Evolutionary conservation across 2,888 invertebrate species (phyloP), one percentile per base, ranked within the genome.

Genomic region (Tricholauxania praeusta): DNA sequence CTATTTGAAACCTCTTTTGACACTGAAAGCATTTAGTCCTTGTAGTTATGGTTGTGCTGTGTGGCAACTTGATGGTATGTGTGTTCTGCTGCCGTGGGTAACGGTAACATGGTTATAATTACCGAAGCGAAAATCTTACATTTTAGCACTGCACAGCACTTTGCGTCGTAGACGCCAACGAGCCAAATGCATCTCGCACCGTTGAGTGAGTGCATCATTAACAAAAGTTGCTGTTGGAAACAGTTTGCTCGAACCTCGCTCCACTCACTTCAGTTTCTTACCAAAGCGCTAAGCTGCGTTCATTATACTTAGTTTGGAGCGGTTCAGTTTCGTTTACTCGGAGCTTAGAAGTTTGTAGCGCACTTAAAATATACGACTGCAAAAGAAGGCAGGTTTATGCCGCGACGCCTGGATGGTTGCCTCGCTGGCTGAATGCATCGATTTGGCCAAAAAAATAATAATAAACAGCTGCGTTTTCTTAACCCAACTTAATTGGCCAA

Each of bases 121-220:
- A 62, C 60, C 32, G 60, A 62, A 62, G 60, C 60, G 47, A 62
- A 62, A 32, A 62, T 47, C 60, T 62, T n/a, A 15, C 39, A 39
- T 39, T 39, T 39, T 39, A 39, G 39, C 39, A 39, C 39, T 10
- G 39, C n/a, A 32, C 60, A 32, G 12, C 60, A 62, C 39, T 39
- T 10, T 1, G 60, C 32, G 47, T 15, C 47, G 47, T 17, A 12
- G 22, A 12, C 60, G 32, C 60, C n/a, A 17, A 15, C 17, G 47
- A 62, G n/a, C 39, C n/a, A 28, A 62, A 39, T 57, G 57, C 57
- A 57, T n/a, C 57, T 17, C 14, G 47, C 47, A 63, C 10, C 17
- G 63, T 39, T 39, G 39, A 19, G 39, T 63, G 63, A 63, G 63
- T 63, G 47, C 51, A 49, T 51, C 64, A 64, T 64, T 64, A 64